A percentile compares a stretch with the other conserved stretches of the same genome.
Conservation (phyloP, 2,113 vertebrate species). For the Sylvietta virens region DNA sequence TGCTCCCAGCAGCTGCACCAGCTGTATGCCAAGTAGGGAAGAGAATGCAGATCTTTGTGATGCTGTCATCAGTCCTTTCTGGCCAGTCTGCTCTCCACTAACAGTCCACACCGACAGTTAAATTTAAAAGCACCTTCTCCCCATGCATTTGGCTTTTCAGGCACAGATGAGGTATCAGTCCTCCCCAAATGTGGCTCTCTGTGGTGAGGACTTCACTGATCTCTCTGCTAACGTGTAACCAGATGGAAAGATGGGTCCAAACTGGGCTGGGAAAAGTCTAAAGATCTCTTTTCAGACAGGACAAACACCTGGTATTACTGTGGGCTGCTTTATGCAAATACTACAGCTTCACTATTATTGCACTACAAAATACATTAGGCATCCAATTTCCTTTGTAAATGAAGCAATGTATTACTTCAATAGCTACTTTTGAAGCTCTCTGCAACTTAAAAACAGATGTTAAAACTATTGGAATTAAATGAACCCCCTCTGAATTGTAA, state of each 20-base stretch:
- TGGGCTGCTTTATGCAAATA: neutral
- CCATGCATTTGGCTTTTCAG: neutral
- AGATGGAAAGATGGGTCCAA: neutral
- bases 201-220: neutral
- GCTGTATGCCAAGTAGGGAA: accelerated
- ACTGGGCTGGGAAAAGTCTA: neutral
- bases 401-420: neutral
- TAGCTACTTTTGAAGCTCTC: neutral
- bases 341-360: neutral
- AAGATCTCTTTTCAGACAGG: neutral
- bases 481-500: neutral
- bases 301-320: neutral
- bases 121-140: neutral
- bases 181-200: neutral
- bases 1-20: neutral
- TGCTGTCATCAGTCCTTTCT: neutral
- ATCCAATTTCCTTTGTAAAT: conserved; percentile 24
- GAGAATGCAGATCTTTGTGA: neutral
- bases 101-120: neutral
- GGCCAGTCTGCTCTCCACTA: neutral
- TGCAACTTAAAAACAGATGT: conserved; percentile 14
- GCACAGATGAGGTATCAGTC: neutral
- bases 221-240: neutral
- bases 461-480: conserved; percentile 37
- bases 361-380: neutral